Evolutionary conservation across 2,113 vertebrate genomes (phyloP).

Genomic region (Donacobius atricapilla): DNA sequence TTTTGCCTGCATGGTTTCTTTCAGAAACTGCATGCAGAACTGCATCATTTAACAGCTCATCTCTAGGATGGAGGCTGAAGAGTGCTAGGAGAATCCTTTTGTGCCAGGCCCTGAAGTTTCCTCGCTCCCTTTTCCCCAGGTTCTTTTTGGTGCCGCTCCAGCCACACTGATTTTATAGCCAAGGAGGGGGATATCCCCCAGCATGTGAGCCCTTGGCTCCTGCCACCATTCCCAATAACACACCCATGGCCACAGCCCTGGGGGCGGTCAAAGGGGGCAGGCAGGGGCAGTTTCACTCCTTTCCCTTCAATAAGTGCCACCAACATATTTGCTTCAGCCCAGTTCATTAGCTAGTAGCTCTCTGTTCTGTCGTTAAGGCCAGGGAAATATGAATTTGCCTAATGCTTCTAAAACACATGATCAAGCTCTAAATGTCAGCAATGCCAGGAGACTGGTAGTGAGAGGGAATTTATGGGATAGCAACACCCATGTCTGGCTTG

Average conservation of each 20-base stretch:
- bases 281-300: neutral
- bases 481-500: neutral
- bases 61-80: neutral
- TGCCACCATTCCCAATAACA: neutral
- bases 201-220: neutral
- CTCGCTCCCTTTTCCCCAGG: neutral
- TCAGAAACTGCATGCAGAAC: no score
- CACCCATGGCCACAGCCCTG: neutral
- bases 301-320: neutral
- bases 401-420: neutral
- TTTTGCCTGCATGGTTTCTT: neutral
- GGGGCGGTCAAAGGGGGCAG: neutral
- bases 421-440: neutral
- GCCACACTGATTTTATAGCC: neutral
- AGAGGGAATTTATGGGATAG: neutral
- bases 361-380: neutral
- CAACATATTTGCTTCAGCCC: neutral
- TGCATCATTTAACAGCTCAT: neutral
- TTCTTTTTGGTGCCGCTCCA: neutral
- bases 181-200: neutral
- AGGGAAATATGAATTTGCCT: neutral
- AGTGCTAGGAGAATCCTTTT: accelerated
- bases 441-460: neutral
- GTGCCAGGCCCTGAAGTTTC: no score
- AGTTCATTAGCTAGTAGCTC: neutral